These are phyloP conservation scores for Philhelius pedissequus DNA, from an alignment of 2,888 invertebrate genomes.

Conservation along the genomic window DNA sequence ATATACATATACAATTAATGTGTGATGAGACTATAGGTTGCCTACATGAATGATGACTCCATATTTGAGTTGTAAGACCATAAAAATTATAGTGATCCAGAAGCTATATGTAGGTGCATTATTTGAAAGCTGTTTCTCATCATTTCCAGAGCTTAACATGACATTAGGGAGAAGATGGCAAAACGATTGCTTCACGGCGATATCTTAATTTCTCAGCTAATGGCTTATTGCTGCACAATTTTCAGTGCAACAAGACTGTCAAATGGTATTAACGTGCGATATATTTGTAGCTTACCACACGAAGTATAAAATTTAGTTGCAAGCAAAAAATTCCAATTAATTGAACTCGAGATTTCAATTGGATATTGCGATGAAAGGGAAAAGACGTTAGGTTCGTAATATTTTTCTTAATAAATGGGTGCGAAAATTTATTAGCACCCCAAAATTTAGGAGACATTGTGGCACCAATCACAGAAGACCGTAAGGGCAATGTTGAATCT, in stretches of 20 bases:
- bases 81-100: conserved; percentile 30
- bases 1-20: neutral
- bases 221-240: conserved; percentile 39
- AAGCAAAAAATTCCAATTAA: neutral
- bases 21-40: neutral
- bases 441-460: no score
- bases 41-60: conserved; percentile 50
- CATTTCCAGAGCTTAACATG: conserved; percentile 21
- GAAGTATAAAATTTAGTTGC: neutral
- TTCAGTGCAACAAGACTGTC: neutral
- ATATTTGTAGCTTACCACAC: neutral
- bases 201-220: conserved; percentile 31
- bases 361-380: neutral
- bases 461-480: no score
- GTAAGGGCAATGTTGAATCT: no score
- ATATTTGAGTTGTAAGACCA: conserved; percentile 38
- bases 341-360: neutral
- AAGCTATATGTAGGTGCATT: neutral
- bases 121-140: conserved; percentile 1
- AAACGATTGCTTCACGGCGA: conserved; percentile 32
- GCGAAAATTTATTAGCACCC: no score
- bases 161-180: conserved; percentile 14
- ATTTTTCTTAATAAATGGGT: no score
- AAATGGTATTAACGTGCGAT: neutral
- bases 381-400: neutral